Evolutionary conservation across 2,888 invertebrate genomes (phyloP).

Genomic region (Drosophila pseudotakahashii): DNA sequence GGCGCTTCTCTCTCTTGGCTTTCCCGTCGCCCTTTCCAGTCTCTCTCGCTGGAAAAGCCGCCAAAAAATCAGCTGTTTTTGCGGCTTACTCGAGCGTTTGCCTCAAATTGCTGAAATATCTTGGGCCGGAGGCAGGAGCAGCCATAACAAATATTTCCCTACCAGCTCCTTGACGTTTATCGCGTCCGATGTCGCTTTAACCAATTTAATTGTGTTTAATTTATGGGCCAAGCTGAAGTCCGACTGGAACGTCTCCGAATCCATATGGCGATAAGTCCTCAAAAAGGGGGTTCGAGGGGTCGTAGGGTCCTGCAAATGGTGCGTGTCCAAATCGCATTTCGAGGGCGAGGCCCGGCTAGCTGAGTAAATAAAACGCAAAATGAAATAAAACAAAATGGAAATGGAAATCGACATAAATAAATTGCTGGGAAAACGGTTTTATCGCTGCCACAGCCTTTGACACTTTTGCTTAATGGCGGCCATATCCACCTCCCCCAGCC

Average conservation of each 20-base stretch:
- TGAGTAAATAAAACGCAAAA: slow-evolving; percentile 51
- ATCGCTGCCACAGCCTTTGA: slow-evolving; percentile 65
- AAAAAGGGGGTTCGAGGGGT: not conserved
- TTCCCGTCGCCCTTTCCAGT: slow-evolving; percentile 28
- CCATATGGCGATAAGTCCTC: slow-evolving; percentile 32
- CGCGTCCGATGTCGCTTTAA: slow-evolving; percentile 37
- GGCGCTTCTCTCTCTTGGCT: not conserved
- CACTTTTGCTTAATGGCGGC: slow-evolving; percentile 61
- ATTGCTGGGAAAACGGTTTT: slow-evolving; percentile 66
- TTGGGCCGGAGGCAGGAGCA: slow-evolving; percentile 1
- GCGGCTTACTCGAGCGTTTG: slow-evolving; percentile 3
- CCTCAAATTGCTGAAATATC: slow-evolving; percentile 15
- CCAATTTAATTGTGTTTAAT: slow-evolving; percentile 57
- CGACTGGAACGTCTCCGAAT: slow-evolving; percentile 28
- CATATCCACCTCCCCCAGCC: not conserved
- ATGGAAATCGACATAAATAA: slow-evolving; percentile 66
- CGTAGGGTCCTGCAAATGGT: slow-evolving; percentile 55
- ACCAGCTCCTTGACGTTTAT: slow-evolving; percentile 23
- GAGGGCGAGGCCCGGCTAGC: slow-evolving; percentile 49
- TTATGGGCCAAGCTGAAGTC: slow-evolving; percentile 26
- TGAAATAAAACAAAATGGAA: slow-evolving; percentile 53
- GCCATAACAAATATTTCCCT: slow-evolving; percentile 34
- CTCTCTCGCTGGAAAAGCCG: slow-evolving; percentile 58
- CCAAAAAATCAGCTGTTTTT: slow-evolving; percentile 61
- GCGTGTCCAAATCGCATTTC: slow-evolving; percentile 70